Percentiles rank a stretch among this genome's conserved stretches.
Conservation (phyloP, 2,888 invertebrate genomes). For the Fragum whitleyi region DNA sequence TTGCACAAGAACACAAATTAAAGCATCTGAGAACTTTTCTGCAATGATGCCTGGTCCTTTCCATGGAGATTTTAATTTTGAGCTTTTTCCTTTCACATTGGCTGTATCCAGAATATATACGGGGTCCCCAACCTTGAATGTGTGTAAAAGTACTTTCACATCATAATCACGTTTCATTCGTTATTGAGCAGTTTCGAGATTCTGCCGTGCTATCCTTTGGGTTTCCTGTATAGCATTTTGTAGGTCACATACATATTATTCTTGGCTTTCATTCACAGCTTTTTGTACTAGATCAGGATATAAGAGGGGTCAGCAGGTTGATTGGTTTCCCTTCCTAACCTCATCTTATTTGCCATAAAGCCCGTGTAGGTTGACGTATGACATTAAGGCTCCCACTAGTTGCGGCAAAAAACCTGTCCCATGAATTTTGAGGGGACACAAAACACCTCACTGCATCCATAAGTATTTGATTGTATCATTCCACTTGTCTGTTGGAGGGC, state of each 20-base stretch:
- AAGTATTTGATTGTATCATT: constrained; percentile 16
- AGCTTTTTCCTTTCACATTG: constrained; percentile 14
- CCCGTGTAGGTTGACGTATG: constrained; percentile 14
- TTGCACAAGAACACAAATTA: constrained; percentile 33
- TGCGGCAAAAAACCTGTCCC: constrained; percentile 5
- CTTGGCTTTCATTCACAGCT: neutral
- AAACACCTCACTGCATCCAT: constrained; percentile 26
- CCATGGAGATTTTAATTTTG: constrained; percentile 47
- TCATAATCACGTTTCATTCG: constrained; percentile 49
- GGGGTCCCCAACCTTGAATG: constrained; percentile 40
- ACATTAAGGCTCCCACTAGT: constrained; percentile 16
- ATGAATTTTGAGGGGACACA: neutral
- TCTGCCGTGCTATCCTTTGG: constrained; percentile 4
- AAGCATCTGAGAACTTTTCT: constrained; percentile 34
- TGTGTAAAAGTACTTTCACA: constrained; percentile 20
- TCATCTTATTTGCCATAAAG: constrained; percentile 12
- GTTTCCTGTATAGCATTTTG: constrained; percentile 12
- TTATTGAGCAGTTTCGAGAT: neutral
- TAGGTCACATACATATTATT: constrained; percentile 20
- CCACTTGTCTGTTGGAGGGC: constrained; percentile 23
- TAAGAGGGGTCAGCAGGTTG: constrained; percentile 27
- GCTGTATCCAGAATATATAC: constrained; percentile 42
- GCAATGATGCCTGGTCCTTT: constrained; percentile 53
- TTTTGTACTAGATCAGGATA: constrained; percentile 7
- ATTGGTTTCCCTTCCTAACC: constrained; percentile 24